These are phyloP conservation scores for Teleogryllus oceanicus DNA, from an alignment of 2,888 invertebrate species.

Conservation along the genomic window DNA sequence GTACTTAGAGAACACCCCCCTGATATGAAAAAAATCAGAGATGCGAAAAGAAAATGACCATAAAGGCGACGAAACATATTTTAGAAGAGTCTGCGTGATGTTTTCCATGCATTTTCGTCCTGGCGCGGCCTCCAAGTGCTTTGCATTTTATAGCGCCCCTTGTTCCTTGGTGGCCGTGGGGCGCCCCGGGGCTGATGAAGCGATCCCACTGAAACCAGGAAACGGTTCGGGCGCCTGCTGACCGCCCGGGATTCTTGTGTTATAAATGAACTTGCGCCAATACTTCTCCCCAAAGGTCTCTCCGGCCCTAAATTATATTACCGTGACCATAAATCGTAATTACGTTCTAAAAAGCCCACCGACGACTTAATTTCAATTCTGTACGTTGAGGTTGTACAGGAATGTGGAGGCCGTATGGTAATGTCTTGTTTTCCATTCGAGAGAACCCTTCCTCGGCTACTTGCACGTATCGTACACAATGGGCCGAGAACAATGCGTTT, in stretches of 20 bases:
- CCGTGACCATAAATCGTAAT: background rate
- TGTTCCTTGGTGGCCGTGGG: background rate
- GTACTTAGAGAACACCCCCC: no score
- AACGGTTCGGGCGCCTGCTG: no score
- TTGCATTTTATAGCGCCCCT: background rate
- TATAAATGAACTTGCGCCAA: background rate
- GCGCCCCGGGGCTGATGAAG: no score
- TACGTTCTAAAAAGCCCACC: background rate
- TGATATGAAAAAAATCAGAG: no score
- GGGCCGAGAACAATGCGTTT: background rate
- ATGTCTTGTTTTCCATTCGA: background rate
- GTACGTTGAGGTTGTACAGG: background rate
- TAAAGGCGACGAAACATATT: no score
- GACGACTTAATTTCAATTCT: conserved; percentile 3
- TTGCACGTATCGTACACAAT: background rate
- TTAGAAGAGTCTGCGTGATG: no score
- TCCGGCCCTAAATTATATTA: background rate
- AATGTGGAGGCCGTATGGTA: background rate
- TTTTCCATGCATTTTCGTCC: no score
- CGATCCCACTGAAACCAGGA: no score
- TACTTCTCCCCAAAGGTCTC: background rate
- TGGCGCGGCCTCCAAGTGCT: background rate
- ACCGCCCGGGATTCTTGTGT: background rate
- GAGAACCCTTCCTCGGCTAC: background rate
- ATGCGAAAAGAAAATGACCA: no score